phyloP scores from a whole-genome alignment of 2,113 vertebrate genomes.

The Peucedramus taeniatus region DNA sequence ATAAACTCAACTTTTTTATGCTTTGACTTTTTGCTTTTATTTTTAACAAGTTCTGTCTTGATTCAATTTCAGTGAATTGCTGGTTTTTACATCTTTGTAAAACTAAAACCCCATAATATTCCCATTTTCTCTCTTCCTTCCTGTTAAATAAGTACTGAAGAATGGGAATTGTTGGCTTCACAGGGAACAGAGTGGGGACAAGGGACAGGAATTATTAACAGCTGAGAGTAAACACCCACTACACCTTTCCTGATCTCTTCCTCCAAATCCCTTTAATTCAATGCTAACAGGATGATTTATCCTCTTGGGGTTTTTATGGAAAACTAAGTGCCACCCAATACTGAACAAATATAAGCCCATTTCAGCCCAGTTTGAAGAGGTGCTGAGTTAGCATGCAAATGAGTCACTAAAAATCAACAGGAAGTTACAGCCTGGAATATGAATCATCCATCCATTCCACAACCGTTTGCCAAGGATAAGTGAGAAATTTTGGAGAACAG shows the following conservation, averaged over 20 bases:
- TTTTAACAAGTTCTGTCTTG: neutral
- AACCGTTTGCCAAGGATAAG: neutral
- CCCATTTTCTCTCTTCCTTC: neutral
- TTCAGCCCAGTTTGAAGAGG: neutral
- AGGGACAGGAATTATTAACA: neutral
- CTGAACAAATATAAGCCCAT: neutral
- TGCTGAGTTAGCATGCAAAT: conserved; percentile 47
- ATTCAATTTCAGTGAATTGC: neutral
- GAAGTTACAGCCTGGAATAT: conserved; percentile 29
- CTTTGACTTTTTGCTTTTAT: neutral
- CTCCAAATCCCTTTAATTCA: neutral
- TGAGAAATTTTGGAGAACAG: neutral
- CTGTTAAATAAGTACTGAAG: neutral
- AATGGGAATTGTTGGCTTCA: neutral
- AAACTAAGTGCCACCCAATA: neutral
- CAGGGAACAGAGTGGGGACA: neutral
- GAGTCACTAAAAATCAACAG: conserved; percentile 22
- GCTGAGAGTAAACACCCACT: fast-evolving
- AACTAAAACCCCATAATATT: neutral
- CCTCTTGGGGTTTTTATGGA: neutral
- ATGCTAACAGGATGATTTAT: neutral
- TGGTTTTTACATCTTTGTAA: neutral
- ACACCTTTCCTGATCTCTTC: neutral
- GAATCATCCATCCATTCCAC: conserved; percentile 15
- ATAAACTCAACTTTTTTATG: neutral